These are phyloP conservation scores for Channa maculata DNA, from an alignment of 2,113 vertebrate species.

Conservation along the genomic window DNA sequence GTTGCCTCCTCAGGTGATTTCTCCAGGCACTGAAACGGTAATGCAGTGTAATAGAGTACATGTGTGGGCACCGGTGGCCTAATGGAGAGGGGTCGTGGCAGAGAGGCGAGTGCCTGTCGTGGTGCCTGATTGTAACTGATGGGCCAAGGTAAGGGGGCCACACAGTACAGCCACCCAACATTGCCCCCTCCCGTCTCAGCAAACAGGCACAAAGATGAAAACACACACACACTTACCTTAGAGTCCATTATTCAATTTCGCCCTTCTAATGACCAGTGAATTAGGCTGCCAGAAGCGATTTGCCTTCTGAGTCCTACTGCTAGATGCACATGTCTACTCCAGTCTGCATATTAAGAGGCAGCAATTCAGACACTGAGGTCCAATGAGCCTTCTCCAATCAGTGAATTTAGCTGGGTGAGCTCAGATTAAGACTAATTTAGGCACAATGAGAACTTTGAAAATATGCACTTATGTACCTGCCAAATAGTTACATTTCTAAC, in stretches of 20 bases:
- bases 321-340: slow-evolving; percentile 56
- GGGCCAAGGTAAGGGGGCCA: slow-evolving; percentile 69
- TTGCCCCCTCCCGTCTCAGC: slow-evolving; percentile 44
- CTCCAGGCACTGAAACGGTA: slow-evolving; percentile 66
- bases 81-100: slow-evolving; percentile 75
- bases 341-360: slow-evolving; percentile 64
- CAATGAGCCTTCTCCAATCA: slow-evolving; percentile 52
- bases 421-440: neutral
- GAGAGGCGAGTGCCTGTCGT: slow-evolving; percentile 72
- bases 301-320: slow-evolving; percentile 68
- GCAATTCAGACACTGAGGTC: slow-evolving; percentile 46
- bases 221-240: slow-evolving; percentile 30
- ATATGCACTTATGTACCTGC: neutral
- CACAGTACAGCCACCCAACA: slow-evolving; percentile 61
- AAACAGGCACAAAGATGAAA: slow-evolving; percentile 35
- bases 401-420: slow-evolving; percentile 6
- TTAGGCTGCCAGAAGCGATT: slow-evolving; percentile 84
- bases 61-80: slow-evolving; percentile 66
- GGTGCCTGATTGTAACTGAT: slow-evolving; percentile 83
- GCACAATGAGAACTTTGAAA: slow-evolving; percentile 15
- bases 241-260: slow-evolving; percentile 86
- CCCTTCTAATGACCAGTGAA: slow-evolving; percentile 81
- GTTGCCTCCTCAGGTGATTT: slow-evolving; percentile 33
- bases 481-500: neutral
- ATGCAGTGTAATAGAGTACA: slow-evolving; percentile 79